Percentiles rank a stretch among this genome's conserved stretches.
phyloP scores from a whole-genome alignment of 1,140 invertebrate genomes.

The Rhagoletis pomonella region DNA sequence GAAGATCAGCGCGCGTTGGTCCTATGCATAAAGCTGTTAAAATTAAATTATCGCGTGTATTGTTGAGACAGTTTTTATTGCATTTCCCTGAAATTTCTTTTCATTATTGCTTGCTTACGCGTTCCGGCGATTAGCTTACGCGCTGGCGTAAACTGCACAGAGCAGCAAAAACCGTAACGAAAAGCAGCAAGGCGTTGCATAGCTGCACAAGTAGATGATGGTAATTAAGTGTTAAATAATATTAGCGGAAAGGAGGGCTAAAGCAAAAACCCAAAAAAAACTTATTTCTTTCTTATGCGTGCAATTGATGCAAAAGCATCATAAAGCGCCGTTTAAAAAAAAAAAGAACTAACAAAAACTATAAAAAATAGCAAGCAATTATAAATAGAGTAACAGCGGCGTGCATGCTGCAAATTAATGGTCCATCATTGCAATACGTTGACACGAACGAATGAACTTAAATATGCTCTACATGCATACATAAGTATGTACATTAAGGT shows the following conservation, averaged over 20 bases:
- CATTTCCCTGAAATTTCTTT: background rate
- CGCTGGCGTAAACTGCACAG: background rate
- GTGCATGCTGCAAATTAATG: conserved; percentile 36
- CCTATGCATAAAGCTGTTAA: background rate
- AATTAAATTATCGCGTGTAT: conserved; percentile 41
- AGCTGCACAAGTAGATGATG: conserved; percentile 13
- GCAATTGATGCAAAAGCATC: background rate
- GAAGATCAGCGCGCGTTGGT: background rate
- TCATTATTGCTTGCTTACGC: background rate
- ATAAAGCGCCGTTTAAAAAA: background rate
- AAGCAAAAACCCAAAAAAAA: background rate
- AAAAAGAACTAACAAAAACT: too few relatives aligned
- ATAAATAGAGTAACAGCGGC: background rate
- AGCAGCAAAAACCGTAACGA: background rate
- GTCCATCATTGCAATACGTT: background rate
- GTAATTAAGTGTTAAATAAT: conserved; percentile 49
- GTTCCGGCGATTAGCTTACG: background rate
- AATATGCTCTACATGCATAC: background rate
- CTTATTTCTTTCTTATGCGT: background rate
- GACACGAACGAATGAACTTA: background rate
- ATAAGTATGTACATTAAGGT: too few relatives aligned
- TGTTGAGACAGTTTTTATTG: conserved; percentile 35
- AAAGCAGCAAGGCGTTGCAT: background rate
- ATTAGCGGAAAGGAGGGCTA: background rate
- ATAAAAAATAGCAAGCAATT: background rate